Base-by-base conservation (phyloP, 2,888 invertebrate genomes). In the Synanthedon andrenaeformis region DNA sequence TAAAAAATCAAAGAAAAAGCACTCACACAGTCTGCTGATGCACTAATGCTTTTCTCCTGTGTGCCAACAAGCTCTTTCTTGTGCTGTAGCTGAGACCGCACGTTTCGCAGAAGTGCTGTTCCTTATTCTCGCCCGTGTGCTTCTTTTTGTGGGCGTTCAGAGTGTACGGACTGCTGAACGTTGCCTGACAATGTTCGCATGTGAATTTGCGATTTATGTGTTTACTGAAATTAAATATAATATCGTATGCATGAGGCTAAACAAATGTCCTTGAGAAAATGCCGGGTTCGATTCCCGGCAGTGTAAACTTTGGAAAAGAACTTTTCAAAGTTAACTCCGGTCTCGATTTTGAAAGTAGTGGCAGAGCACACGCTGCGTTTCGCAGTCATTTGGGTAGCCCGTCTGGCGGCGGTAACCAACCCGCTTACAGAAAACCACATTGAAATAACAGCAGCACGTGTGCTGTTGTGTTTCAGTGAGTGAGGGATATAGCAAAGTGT, bases 111-210 rank as follows among this genome's bases (percentile, higher is more conserved):
- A 60, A 64, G 45, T 70, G 64, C 52, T 41, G 52, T 3, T 53
- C 50, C 0, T 35, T 35, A 0, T 54, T 54, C 0, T 12, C 3
- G 0, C 3, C 0, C 0, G 4, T 10, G 56, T 82, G 84, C 5
- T 58, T 67, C 53, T 70, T 74, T 51, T 69, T 69, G 52, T 84
- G 85, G 4, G 72, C 69, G 0, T 60, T 67, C 1, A 82, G 60
- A 0, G 76, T 74, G 67, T 85, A 83, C 0, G 86, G 86, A 13
- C 76, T 82, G 55, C 74, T 75, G 60, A 79, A 81, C 0, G 63
- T 60, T 0, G 77, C 59, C 0, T 64, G 2, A 19, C 86, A 86
- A 0, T 62, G 56, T 2, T 70, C 68, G 54, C 86, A 86, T 0
- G 57, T 42, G 61, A 85, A 86, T 17, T 76, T 79, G 0, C 69